phyloP scores from a whole-genome alignment of 1,140 invertebrate genomes.

The Melipona quadrifasciata region DNA sequence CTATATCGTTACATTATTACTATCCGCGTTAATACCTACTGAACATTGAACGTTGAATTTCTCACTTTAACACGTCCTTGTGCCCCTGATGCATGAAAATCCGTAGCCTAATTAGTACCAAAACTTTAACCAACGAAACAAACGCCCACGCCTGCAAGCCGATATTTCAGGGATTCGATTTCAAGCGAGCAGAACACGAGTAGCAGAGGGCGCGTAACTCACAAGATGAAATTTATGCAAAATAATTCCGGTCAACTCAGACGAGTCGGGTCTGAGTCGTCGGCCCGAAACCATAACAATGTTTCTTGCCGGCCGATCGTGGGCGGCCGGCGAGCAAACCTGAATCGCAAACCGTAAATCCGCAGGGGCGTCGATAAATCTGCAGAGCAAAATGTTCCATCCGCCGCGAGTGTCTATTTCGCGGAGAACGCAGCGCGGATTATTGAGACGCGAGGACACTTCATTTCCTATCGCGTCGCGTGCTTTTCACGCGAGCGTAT shows the following conservation, averaged over 20 bases:
- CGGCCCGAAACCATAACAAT: conserved; percentile 60
- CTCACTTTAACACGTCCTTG: no score
- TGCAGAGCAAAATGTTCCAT: conserved; percentile 26
- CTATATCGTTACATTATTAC: no score
- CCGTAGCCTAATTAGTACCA: no score
- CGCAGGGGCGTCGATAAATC: conserved; percentile 54
- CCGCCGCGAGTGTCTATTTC: conserved; percentile 36
- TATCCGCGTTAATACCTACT: no score
- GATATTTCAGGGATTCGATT: background rate
- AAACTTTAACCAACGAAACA: background rate
- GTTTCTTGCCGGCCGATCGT: conserved; percentile 52
- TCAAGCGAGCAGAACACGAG: background rate
- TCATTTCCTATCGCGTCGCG: conserved; percentile 12
- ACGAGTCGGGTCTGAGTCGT: conserved; percentile 19
- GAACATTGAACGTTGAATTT: no score
- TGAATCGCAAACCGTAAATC: conserved; percentile 54
- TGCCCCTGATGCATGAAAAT: no score
- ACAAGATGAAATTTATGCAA: conserved; percentile 62
- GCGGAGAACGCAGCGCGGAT: background rate
- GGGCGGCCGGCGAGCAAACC: conserved; percentile 20
- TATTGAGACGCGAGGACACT: conserved; percentile 22
- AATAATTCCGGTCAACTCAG: conserved; percentile 56
- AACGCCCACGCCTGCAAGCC: background rate
- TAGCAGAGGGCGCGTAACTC: conserved; percentile 24
- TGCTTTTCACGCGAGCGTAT: background rate